Percentiles rank a stretch among this genome's conserved stretches.
Evolutionary conservation across 2,888 invertebrate species (phyloP).

Genomic region (Caenorhabditis wallacei): DNA sequence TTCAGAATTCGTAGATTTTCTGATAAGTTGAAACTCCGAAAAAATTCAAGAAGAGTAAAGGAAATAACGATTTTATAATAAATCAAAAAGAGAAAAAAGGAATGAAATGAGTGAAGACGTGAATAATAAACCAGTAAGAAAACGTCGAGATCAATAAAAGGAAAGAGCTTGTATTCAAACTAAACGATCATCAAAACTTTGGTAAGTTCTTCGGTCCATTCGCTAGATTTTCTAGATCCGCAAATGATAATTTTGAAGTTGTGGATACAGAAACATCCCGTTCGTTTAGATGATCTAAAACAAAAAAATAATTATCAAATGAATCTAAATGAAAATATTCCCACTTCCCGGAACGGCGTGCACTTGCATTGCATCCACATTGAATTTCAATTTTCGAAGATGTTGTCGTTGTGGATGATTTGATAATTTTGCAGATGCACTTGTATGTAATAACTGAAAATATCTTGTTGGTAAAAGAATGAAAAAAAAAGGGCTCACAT

Average conservation of each 20-base stretch:
- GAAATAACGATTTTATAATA: background rate
- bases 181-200: constrained; percentile 33
- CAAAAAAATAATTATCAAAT: background rate
- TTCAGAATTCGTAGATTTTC: too few relatives aligned
- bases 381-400: constrained; percentile 74
- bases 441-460: constrained; percentile 73
- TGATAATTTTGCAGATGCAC: constrained; percentile 71
- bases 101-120: constrained; percentile 47
- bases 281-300: constrained; percentile 60
- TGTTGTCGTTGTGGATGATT: constrained; percentile 78
- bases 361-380: constrained; percentile 62
- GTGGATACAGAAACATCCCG: constrained; percentile 62
- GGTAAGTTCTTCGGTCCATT: constrained; percentile 60
- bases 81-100: constrained; percentile 17
- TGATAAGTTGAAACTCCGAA: too few relatives aligned
- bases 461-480: too few relatives aligned
- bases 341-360: constrained; percentile 52
- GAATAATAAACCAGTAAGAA: constrained; percentile 47
- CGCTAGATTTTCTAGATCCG: constrained; percentile 66
- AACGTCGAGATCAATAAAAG: constrained; percentile 37
- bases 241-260: constrained; percentile 65
- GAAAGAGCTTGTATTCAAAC: constrained; percentile 21
- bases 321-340: constrained; percentile 3
- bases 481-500: too few relatives aligned
- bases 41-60: too few relatives aligned